phyloP scores from a whole-genome alignment of 1,140 invertebrate genomes.

The Carcinoscorpius rotundicauda region DNA sequence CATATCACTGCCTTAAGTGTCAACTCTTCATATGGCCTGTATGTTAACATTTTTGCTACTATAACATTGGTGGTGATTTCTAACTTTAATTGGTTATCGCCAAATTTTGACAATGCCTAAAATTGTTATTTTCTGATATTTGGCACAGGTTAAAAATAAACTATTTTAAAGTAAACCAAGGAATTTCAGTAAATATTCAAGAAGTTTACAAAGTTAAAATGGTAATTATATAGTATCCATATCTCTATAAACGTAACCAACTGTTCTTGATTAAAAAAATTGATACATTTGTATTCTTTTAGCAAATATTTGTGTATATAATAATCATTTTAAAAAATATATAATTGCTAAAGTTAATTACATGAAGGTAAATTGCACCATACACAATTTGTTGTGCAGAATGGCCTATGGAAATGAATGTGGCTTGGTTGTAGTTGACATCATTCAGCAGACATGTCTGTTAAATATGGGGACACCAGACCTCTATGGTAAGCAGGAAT shows the following conservation, averaged over 20 bases:
- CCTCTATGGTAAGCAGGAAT: conserved; percentile 54
- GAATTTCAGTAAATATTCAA: too few species aligned
- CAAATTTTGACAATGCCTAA: too few species aligned
- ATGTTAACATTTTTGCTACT: conserved; percentile 42
- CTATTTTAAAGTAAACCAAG: too few species aligned
- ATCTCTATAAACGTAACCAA: too few species aligned
- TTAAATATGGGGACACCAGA: conserved; percentile 58
- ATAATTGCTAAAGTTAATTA: too few species aligned
- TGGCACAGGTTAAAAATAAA: too few species aligned
- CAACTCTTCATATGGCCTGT: conserved; percentile 94
- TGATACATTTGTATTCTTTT: neutral
- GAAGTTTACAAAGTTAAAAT: too few species aligned
- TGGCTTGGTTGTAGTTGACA: conserved; percentile 86
- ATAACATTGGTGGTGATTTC: too few species aligned
- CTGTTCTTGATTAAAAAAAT: too few species aligned
- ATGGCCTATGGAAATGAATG: conserved; percentile 93
- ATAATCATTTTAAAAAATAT: neutral
- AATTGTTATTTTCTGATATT: too few species aligned
- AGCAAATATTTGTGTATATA: neutral
- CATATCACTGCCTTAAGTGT: conserved; percentile 77
- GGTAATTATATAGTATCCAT: too few species aligned
- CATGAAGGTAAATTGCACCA: neutral
- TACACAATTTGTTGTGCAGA: conserved; percentile 40
- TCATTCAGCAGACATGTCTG: conserved; percentile 78
- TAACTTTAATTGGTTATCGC: too few species aligned